Evolutionary conservation across 1,140 invertebrate genomes (phyloP).

Genomic region (Brachionus sp.): DNA sequence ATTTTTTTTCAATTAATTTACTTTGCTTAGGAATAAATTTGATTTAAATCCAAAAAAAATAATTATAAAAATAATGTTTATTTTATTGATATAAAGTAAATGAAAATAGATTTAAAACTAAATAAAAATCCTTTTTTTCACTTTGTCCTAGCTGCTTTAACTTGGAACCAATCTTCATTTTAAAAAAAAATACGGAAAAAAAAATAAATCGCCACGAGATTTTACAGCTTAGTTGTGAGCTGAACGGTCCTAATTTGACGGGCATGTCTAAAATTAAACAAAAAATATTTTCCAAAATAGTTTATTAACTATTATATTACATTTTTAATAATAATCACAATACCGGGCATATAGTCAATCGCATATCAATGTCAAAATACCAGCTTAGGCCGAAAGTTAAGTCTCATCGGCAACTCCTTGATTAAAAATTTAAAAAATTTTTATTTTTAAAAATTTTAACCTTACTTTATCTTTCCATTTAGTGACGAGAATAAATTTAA

Average conservation of each 20-base stretch:
- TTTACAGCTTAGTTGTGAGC: not conserved
- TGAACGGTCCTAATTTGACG: not conserved
- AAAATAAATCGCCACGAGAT: not conserved
- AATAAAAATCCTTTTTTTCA: no score
- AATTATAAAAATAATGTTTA: no score
- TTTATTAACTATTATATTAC: not conserved
- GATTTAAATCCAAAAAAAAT: no score
- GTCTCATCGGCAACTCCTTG: constrained; percentile 23
- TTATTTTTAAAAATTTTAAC: not conserved
- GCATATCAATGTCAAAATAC: not conserved
- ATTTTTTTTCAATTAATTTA: no score
- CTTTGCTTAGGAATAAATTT: no score
- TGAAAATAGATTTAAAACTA: no score
- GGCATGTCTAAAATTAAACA: not conserved
- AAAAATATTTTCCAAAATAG: not conserved
- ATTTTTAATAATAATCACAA: not conserved
- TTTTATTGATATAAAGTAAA: no score
- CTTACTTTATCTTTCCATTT: constrained; percentile 45
- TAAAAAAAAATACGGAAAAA: not conserved
- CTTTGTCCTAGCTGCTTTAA: not conserved
- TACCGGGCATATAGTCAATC: not conserved
- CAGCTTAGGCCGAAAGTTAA: constrained; percentile 39
- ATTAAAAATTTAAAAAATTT: no score
- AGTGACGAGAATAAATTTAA: constrained; percentile 71
- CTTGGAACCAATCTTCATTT: not conserved